Conservation (phyloP, 2,888 invertebrate species). For the Dynastes hyllus region DNA sequence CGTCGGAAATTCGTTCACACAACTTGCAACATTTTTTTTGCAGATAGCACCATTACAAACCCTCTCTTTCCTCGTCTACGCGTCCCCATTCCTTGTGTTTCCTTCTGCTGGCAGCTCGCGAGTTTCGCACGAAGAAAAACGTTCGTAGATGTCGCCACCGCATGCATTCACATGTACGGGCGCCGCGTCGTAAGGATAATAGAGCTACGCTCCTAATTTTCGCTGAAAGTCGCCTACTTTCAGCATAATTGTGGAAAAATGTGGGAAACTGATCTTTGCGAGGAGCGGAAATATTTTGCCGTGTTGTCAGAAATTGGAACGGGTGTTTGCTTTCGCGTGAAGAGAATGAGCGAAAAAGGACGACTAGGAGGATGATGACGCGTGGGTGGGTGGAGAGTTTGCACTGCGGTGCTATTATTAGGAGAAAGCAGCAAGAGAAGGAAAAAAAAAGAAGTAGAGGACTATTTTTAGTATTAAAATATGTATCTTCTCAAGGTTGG, state of each 20-base stretch:
- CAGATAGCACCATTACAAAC: constrained; percentile 1
- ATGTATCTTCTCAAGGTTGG: too few relatives aligned
- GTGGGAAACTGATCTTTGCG: constrained; percentile 21
- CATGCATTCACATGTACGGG: not conserved
- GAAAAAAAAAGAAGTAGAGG: too few relatives aligned
- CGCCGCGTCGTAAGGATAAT: constrained; percentile 11
- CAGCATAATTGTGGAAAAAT: constrained; percentile 37
- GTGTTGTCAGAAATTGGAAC: constrained; percentile 20
- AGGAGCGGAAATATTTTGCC: constrained; percentile 22
- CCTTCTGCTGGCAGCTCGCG: too few relatives aligned
- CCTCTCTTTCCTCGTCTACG: not conserved
- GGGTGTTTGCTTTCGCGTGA: constrained; percentile 21
- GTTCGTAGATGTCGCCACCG: too few relatives aligned
- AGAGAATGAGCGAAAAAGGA: constrained; percentile 14
- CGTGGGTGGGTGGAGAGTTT: not conserved
- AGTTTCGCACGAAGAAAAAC: too few relatives aligned
- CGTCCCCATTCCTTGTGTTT: not conserved
- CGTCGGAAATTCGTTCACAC: constrained; percentile 17
- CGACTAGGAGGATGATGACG: not conserved
- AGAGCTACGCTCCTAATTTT: constrained; percentile 32
- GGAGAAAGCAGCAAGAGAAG: too few relatives aligned
- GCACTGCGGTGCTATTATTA: too few relatives aligned
- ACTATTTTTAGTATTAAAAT: too few relatives aligned
- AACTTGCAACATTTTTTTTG: constrained; percentile 4
- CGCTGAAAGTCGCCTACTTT: constrained; percentile 37